phyloP scores from a whole-genome alignment of 2,113 vertebrate genomes.

The Solenodon paradoxus region DNA sequence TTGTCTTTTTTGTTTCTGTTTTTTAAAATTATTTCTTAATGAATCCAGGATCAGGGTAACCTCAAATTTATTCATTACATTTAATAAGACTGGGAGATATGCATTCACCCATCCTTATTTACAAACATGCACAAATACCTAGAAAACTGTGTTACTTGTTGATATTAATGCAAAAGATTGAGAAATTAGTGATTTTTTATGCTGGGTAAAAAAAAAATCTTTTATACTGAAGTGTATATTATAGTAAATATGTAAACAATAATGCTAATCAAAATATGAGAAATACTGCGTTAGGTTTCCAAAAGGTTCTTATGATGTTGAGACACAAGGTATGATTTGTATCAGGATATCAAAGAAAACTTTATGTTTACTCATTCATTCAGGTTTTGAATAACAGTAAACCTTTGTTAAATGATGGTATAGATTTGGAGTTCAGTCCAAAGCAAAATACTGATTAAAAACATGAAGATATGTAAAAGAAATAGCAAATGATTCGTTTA shows the following conservation, averaged over 20 bases:
- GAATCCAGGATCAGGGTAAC: not conserved
- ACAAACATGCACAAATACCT: not conserved
- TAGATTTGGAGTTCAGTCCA: not conserved
- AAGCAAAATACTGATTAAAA: not conserved
- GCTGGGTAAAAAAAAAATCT: not conserved
- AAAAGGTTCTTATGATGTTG: not conserved
- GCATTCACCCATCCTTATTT: not conserved
- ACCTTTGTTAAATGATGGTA: not conserved
- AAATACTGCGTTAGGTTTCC: not conserved
- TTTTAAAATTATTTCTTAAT: no score
- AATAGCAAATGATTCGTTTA: not conserved
- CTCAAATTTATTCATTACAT: not conserved
- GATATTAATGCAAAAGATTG: not conserved
- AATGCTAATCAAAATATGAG: not conserved
- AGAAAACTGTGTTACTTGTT: not conserved
- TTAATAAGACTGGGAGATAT: not conserved
- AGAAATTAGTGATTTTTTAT: not conserved
- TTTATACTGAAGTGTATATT: not conserved
- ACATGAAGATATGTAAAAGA: not conserved
- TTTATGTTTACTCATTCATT: not conserved
- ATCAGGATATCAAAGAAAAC: not conserved
- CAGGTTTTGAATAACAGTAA: conserved; percentile 24
- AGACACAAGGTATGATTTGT: not conserved
- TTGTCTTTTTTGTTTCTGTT: not conserved
- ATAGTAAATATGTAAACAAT: not conserved